Evolutionary conservation across 2,888 invertebrate genomes (phyloP).

Genomic region (Ochropleura plecta): DNA sequence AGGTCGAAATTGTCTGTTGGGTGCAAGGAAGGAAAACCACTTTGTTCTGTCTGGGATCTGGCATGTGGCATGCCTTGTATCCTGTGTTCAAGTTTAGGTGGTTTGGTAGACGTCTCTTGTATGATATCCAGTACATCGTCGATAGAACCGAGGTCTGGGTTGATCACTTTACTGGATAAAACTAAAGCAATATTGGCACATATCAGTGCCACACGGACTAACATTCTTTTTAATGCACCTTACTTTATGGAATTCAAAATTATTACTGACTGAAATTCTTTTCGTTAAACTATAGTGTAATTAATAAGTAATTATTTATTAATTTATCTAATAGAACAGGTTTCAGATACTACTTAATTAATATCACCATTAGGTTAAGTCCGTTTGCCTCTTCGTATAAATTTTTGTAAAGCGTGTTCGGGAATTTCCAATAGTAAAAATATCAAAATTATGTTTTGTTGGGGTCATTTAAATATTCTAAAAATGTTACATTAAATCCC

Average conservation of each 20-base stretch:
- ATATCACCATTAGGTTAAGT: background rate
- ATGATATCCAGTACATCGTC: conserved; percentile 57
- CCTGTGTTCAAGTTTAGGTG: conserved; percentile 11
- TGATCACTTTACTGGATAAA: conserved; percentile 22
- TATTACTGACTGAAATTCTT: conserved; percentile 30
- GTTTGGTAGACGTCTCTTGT: conserved; percentile 13
- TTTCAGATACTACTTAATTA: background rate
- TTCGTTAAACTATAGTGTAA: conserved; percentile 1
- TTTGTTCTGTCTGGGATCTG: background rate
- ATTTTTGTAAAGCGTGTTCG: background rate
- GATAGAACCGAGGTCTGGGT: conserved; percentile 46
- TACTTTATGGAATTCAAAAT: conserved; percentile 9
- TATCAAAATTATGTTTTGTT: conserved; percentile 3
- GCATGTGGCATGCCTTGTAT: background rate
- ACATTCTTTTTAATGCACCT: conserved; percentile 36
- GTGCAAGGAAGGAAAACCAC: conserved; percentile 10
- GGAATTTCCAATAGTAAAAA: conserved; percentile 34
- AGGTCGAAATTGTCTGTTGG: conserved; percentile 9
- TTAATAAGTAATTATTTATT: conserved; percentile 32
- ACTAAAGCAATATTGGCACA: conserved; percentile 19
- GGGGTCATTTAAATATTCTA: conserved; percentile 24
- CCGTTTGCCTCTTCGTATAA: background rate
- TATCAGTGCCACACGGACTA: conserved; percentile 20
- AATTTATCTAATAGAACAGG: conserved; percentile 29
- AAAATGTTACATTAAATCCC: background rate